Percentiles rank a stretch among this genome's conserved stretches.
Conservation (phyloP, 1,140 invertebrate genomes). For the Ceratoteleas bidentatus region DNA sequence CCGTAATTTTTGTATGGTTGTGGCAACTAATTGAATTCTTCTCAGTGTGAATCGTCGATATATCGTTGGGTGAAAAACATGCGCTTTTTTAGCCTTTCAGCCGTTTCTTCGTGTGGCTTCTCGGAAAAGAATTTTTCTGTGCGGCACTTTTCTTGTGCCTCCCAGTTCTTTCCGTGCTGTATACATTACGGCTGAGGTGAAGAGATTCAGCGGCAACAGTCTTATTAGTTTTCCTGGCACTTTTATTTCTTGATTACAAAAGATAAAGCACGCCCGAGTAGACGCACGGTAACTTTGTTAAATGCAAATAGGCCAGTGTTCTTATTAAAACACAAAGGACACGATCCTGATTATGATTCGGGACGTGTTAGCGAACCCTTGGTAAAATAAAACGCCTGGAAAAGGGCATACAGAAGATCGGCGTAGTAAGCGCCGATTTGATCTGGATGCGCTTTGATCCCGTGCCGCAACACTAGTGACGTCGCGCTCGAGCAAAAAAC, state of each 20-base stretch:
- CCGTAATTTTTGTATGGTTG: too few relatives aligned
- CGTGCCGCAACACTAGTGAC: conserved; percentile 65
- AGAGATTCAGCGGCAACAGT: too few relatives aligned
- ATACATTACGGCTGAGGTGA: too few relatives aligned
- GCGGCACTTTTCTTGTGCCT: too few relatives aligned
- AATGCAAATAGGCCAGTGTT: conserved; percentile 14
- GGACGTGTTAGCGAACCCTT: conserved; percentile 58
- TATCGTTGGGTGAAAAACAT: too few relatives aligned
- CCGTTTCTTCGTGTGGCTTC: too few relatives aligned
- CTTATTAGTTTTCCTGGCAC: too few relatives aligned
- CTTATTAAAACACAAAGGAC: conserved; percentile 53
- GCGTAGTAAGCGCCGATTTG: conserved; percentile 64
- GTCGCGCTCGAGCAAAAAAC: conserved; percentile 68
- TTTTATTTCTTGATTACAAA: neutral
- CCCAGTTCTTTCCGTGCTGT: too few relatives aligned
- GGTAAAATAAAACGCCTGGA: conserved; percentile 71
- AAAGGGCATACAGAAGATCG: conserved; percentile 72
- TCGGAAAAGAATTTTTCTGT: too few relatives aligned
- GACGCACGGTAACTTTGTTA: conserved; percentile 3
- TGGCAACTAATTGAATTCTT: too few relatives aligned
- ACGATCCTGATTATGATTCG: conserved; percentile 73
- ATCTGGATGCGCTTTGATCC: conserved; percentile 75
- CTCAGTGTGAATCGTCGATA: too few relatives aligned
- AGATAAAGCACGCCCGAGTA: neutral
- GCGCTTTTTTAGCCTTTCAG: too few relatives aligned